These are phyloP conservation scores for Prolemur simus DNA, from an alignment of 2,113 vertebrate species.

Conservation along the genomic window DNA sequence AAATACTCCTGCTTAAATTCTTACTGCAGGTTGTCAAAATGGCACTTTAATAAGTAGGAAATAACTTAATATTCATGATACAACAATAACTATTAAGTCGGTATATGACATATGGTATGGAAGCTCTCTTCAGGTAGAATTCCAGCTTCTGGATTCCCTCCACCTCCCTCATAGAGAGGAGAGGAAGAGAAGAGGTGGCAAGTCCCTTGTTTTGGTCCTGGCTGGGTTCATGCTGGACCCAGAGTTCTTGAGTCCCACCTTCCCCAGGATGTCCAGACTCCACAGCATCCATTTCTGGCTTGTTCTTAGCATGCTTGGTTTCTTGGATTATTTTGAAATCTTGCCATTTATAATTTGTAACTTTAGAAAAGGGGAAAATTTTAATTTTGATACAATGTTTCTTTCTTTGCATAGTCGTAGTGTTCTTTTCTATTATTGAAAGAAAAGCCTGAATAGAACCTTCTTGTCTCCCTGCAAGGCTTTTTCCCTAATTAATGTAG, in stretches of 20 bases:
- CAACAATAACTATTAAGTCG: not conserved
- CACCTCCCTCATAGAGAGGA: not conserved
- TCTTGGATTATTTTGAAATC: constrained; percentile 46
- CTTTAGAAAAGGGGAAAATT: not conserved
- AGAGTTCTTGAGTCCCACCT: not conserved
- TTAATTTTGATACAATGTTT: not conserved
- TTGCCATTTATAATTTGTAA: not conserved
- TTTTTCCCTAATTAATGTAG: constrained; percentile 8
- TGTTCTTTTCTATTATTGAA: constrained; percentile 9
- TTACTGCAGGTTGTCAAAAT: not conserved
- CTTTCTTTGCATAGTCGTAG: not conserved
- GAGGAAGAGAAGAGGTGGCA: not conserved
- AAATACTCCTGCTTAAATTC: not conserved
- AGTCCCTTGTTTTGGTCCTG: not conserved
- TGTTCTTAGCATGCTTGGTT: not conserved
- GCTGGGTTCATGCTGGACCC: not conserved
- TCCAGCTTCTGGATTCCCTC: not conserved
- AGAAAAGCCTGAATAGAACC: constrained; percentile 20
- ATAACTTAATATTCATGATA: not conserved
- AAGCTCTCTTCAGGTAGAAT: not conserved
- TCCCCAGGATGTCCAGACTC: not conserved
- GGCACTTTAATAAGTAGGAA: not conserved
- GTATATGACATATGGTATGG: not conserved
- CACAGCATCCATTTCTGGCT: not conserved
- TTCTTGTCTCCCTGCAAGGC: not conserved